A percentile compares a stretch with the other conserved stretches of the same genome.
Evolutionary conservation across 1,140 invertebrate species (phyloP).

Genomic region (Dolichoris vasculosae): DNA sequence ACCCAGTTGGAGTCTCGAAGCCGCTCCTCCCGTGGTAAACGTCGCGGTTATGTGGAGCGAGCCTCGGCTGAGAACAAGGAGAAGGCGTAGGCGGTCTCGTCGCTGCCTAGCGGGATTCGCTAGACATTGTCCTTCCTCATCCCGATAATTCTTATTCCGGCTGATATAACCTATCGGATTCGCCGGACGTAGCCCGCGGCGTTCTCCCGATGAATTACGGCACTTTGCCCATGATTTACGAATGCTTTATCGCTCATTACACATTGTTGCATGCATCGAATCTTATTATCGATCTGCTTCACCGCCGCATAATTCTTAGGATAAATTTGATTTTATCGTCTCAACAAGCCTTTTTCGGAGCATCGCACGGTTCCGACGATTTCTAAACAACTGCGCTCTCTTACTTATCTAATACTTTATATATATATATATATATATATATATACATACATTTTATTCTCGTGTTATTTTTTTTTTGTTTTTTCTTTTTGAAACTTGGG

Average conservation of each 20-base stretch:
- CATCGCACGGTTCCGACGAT: neutral
- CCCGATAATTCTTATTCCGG: constrained; percentile 12
- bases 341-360: neutral
- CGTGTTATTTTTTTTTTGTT: no score
- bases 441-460: no score
- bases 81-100: constrained; percentile 2
- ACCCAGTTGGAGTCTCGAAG: neutral
- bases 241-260: constrained; percentile 39
- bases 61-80: neutral
- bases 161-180: neutral
- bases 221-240: constrained; percentile 35
- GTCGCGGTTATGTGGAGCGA: constrained; percentile 45
- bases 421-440: neutral
- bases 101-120: neutral
- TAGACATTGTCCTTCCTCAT: constrained; percentile 4
- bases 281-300: constrained; percentile 8
- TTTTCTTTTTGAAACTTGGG: no score
- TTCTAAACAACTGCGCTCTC: neutral
- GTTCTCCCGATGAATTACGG: constrained; percentile 15
- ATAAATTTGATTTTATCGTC: constrained; percentile 9
- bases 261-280: neutral
- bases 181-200: neutral
- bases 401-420: neutral
- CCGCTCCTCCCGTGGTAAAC: neutral
- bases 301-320: neutral